phyloP scores from a whole-genome alignment of 2,888 invertebrate species.

The Laspeyria flexula region DNA sequence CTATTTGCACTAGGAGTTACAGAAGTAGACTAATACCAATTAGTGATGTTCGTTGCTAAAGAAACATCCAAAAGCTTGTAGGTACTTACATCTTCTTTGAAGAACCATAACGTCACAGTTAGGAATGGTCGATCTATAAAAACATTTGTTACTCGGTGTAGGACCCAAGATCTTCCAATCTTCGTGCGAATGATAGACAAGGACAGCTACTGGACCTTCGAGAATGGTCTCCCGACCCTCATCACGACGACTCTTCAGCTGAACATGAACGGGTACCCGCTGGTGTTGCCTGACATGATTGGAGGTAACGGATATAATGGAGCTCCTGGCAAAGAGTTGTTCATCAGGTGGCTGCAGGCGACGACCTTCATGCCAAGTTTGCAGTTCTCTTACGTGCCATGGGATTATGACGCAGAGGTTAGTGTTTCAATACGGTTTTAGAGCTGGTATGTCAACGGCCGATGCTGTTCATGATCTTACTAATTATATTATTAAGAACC shows the following conservation, averaged over 20 bases:
- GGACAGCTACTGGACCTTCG: constrained; percentile 88
- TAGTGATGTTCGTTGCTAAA: too few species aligned
- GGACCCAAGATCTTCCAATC: constrained; percentile 89
- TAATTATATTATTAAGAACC: too few species aligned
- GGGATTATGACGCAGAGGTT: constrained; percentile 89
- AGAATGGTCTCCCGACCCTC: constrained; percentile 90
- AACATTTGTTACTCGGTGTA: too few species aligned
- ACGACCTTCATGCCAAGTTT: constrained; percentile 92
- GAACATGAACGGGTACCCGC: constrained; percentile 89
- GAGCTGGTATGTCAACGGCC: too few species aligned
- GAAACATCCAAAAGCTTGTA: too few species aligned
- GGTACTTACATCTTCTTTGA: too few species aligned
- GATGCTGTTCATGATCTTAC: too few species aligned
- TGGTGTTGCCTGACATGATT: constrained; percentile 93
- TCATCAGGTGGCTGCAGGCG: constrained; percentile 92
- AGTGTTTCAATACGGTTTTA: neutral
- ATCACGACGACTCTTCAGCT: constrained; percentile 90
- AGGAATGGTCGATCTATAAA: too few species aligned
- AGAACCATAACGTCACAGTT: too few species aligned
- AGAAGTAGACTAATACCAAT: too few species aligned
- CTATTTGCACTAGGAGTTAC: too few species aligned
- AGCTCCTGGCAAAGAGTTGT: constrained; percentile 87
- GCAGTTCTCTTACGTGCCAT: constrained; percentile 93
- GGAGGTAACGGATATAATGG: constrained; percentile 88
- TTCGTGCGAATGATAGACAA: constrained; percentile 93